phyloP scores from a whole-genome alignment of 2,888 invertebrate genomes.

The Drosophila lacicola region DNA sequence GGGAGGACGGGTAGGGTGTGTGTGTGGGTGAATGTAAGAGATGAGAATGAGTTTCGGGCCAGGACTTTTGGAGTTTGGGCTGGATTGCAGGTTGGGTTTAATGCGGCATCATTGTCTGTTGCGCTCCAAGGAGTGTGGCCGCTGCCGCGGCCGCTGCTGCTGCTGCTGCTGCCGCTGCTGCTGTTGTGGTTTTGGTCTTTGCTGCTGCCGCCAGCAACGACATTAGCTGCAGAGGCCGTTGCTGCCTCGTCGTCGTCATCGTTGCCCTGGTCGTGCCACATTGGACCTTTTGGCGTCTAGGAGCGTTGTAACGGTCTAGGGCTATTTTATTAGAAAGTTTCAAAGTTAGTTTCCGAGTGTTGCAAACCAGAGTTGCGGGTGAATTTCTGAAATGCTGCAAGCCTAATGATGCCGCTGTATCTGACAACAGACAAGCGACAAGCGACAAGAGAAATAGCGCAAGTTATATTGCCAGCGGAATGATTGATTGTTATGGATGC shows the following conservation, averaged over 20 bases:
- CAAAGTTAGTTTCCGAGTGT: constrained; percentile 69
- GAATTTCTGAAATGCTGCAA: constrained; percentile 65
- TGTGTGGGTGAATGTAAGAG: background rate
- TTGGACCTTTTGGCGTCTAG: constrained; percentile 26
- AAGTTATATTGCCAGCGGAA: constrained; percentile 73
- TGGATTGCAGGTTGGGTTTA: constrained; percentile 30
- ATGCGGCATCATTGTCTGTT: constrained; percentile 60
- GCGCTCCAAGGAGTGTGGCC: constrained; percentile 39
- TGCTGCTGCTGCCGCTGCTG: constrained; percentile 23
- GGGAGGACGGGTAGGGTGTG: background rate
- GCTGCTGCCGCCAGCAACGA: constrained; percentile 46
- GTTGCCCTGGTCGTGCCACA: constrained; percentile 19
- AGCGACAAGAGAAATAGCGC: constrained; percentile 59
- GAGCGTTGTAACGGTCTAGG: constrained; percentile 37
- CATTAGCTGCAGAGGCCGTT: constrained; percentile 48
- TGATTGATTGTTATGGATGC: constrained; percentile 74
- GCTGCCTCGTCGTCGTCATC: constrained; percentile 25
- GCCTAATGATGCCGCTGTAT: constrained; percentile 64
- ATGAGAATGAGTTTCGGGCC: constrained; percentile 21
- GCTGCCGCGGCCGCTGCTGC: constrained; percentile 15
- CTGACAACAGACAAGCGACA: constrained; percentile 36
- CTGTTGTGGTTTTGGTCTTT: constrained; percentile 65
- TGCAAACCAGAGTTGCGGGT: constrained; percentile 62
- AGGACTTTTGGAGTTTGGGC: constrained; percentile 23
- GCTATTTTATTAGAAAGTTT: constrained; percentile 78